Conservation (phyloP, 2,797 vertebrate genomes). For the Nasua narica region DNA sequence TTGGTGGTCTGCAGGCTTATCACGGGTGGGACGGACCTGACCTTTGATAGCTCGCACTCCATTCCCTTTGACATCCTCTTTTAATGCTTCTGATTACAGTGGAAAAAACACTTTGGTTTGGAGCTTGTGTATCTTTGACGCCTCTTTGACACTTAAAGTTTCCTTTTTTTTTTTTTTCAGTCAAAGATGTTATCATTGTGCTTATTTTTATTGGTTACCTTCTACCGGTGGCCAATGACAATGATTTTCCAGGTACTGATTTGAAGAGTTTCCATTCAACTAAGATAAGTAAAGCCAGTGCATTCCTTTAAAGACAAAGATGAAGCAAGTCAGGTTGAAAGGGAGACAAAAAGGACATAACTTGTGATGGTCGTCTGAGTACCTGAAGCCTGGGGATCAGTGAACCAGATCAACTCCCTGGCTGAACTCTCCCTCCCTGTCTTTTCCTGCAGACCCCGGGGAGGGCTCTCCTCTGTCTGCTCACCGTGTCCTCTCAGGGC, state of each 20-base stretch:
- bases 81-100: neutral
- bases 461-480: neutral
- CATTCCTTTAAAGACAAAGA: neutral
- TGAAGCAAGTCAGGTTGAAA: neutral
- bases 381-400: neutral
- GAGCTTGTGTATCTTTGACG: neutral
- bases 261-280: neutral
- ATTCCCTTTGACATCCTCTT: neutral
- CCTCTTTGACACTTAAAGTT: neutral
- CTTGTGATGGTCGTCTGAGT: neutral
- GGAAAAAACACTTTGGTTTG: neutral
- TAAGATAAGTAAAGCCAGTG: neutral
- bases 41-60: accelerated
- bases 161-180: neutral
- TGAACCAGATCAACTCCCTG: neutral
- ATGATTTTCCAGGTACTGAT: neutral
- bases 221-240: neutral
- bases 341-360: neutral
- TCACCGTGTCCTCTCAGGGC: neutral
- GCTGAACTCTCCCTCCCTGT: too few species aligned
- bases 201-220: neutral
- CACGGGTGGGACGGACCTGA: accelerated
- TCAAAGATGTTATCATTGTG: slow-evolving; percentile 4
- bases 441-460: neutral
- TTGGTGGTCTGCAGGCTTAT: neutral